Conservation (phyloP, 2,888 invertebrate species). For the Drosophila subquinaria region DNA sequence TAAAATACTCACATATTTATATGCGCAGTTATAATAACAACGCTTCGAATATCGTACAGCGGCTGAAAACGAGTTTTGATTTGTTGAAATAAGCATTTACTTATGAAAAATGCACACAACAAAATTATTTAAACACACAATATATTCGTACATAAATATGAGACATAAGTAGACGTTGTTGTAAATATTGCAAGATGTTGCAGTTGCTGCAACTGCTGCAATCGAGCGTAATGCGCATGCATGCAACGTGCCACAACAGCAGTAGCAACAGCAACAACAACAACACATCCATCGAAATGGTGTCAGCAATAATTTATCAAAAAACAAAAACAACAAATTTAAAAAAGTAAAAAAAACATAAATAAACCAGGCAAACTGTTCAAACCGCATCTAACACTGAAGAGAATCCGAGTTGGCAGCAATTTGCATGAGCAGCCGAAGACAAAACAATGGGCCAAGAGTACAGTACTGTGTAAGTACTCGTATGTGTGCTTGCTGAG, state of each 20-base stretch:
- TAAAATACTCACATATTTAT: conserved; percentile 48
- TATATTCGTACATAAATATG: conserved; percentile 13
- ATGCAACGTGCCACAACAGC: conserved; percentile 65
- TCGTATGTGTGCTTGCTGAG: conserved; percentile 1
- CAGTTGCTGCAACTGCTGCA: conserved; percentile 71
- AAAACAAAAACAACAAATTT: conserved; percentile 28
- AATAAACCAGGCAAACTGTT: conserved; percentile 65
- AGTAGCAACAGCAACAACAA: conserved; percentile 52
- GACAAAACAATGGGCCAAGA: conserved; percentile 64
- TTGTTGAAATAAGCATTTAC: conserved; percentile 67
- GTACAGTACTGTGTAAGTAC: conserved; percentile 1
- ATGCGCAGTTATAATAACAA: conserved; percentile 66
- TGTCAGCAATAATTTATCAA: conserved; percentile 67
- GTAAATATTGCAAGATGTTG: conserved; percentile 72
- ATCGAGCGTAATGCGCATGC: conserved; percentile 75
- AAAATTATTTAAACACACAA: conserved; percentile 33
- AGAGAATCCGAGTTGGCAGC: conserved; percentile 57
- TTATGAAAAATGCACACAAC: conserved; percentile 47
- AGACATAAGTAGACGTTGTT: conserved; percentile 54
- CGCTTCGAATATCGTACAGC: conserved; percentile 58
- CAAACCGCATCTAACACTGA: conserved; percentile 66
- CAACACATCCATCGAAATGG: conserved; percentile 60
- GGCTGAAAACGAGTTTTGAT: conserved; percentile 70
- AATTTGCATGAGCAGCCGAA: conserved; percentile 62
- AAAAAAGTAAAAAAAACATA: conserved; percentile 46